Conservation (phyloP, 2,113 vertebrate genomes). For the Leiothrix lutea region DNA sequence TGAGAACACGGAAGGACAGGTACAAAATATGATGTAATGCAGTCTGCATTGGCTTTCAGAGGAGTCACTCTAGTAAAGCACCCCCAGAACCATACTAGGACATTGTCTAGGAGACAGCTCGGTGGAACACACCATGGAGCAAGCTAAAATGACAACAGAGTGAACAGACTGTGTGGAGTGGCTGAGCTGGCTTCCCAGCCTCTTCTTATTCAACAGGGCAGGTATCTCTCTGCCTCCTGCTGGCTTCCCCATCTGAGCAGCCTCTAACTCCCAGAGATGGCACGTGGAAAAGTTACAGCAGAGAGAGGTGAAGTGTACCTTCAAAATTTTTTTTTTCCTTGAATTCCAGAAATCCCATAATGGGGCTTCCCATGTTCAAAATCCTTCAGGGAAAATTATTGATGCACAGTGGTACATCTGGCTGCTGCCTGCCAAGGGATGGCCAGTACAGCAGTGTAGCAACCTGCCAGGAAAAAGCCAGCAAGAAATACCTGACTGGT, state of each 20-base stretch:
- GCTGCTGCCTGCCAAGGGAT: background rate
- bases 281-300: background rate
- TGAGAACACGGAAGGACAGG: background rate
- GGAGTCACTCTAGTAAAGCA: background rate
- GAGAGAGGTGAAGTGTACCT: background rate
- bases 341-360: background rate
- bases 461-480: background rate
- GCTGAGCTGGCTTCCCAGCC: background rate
- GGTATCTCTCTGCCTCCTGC: background rate
- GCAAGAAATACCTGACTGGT: background rate
- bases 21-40: background rate
- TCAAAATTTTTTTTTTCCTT: background rate
- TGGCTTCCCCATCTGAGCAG: background rate
- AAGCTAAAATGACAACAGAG: background rate
- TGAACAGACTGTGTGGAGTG: accelerated
- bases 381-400: background rate
- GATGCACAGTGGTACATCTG: background rate
- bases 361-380: background rate
- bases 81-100: background rate
- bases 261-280: background rate
- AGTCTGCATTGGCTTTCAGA: background rate
- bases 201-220: background rate
- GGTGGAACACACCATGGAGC: background rate
- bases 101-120: background rate
- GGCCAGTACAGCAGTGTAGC: background rate